Evolutionary conservation across 2,113 vertebrate genomes (phyloP).

Genomic region (Phalacrocorax brasilianus): DNA sequence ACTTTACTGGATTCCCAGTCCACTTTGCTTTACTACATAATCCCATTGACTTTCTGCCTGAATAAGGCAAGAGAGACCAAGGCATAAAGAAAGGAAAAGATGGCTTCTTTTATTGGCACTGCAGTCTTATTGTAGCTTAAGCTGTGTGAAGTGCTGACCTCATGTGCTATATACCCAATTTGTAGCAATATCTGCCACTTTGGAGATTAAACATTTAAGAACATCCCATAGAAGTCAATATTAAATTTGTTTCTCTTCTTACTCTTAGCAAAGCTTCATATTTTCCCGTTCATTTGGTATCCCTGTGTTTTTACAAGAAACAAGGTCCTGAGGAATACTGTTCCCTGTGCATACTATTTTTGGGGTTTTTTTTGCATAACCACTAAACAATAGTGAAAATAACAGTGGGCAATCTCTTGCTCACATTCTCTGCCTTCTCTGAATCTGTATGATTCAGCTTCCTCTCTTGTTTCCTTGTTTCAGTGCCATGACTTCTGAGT

Average conservation of each 20-base stretch:
- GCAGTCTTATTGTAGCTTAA: neutral
- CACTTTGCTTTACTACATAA: neutral
- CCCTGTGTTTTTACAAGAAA: neutral
- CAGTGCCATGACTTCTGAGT: neutral
- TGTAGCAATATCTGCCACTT: neutral
- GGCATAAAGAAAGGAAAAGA: neutral
- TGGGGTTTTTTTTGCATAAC: neutral
- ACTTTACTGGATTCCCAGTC: neutral
- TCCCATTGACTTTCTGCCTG: neutral
- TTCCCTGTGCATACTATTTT: neutral
- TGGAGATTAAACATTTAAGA: neutral
- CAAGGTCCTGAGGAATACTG: neutral
- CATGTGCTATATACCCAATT: neutral
- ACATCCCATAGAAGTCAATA: neutral
- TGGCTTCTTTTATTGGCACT: neutral
- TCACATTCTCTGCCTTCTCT: neutral
- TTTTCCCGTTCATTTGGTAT: neutral
- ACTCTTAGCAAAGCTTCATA: neutral
- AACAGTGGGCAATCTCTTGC: neutral
- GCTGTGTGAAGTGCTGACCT: neutral
- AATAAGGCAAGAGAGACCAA: neutral
- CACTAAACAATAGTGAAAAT: neutral
- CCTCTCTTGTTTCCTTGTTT: neutral
- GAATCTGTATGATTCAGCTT: neutral
- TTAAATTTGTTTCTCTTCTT: neutral